Evolutionary conservation across 1,140 invertebrate genomes (phyloP), one percentile per base, ranked within the genome.

Genomic region (Leptonema lineaticorne): DNA sequence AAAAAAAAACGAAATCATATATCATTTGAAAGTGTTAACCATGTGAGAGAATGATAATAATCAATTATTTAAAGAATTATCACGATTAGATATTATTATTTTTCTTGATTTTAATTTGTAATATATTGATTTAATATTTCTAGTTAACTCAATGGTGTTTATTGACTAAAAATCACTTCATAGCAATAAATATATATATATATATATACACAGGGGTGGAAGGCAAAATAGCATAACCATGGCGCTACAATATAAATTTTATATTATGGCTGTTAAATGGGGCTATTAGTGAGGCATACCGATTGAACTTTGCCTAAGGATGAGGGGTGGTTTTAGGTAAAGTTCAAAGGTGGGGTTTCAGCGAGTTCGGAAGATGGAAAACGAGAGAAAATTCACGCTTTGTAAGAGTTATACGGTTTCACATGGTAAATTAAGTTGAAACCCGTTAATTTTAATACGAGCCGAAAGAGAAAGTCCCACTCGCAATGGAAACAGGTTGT

Each of bases 231-330:
- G n/a, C n/a, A n/a, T n/a, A n/a, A n/a, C n/a, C 7, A 6, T 26
- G 20, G 29, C 41, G 20, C 22, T 30, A 28, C 14, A 30, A 30
- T 45, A 62, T 62, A 62, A 62, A 62, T 62, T 62, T 62, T 62
- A 45, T 62, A 62, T 41, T 45, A 45, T 30, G n/a, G 58, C 2
- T 62, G 24, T 62, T 62, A 62, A n/a, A 62, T 62, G 58, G 58
- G n/a, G 58, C 58, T 62, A 62, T 62, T 37, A 62, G 28, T 30
- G 58, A 62, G 41, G 41, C 58, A 22, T 41, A 62, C 58, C 29
- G 33, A 62, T 62, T 62, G 58, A 62, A 62, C 58, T 37, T 62
- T 33, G 30, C 22, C 16, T 14, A 22, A 22, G 28, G 56, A 53
- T 53, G 48, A 27, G 18, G n/a, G 48, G 48, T 27, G 48, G 48